These are phyloP conservation scores for Drosophila seclusa DNA, from an alignment of 2,888 invertebrate genomes.

Conservation along the genomic window DNA sequence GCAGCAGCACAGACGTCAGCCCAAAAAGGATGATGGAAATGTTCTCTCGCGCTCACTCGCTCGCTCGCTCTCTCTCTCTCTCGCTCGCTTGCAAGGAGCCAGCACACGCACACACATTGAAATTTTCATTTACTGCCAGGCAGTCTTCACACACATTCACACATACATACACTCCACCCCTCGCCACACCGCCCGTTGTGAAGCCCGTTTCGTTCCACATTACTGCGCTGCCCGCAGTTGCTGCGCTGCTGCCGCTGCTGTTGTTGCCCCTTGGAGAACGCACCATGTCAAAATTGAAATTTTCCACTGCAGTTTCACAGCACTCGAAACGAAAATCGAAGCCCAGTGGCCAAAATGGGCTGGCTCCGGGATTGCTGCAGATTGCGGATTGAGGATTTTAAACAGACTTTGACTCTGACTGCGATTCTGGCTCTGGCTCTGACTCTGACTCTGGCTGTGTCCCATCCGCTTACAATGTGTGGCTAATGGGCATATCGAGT, in stretches of 20 bases:
- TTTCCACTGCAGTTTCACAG: conserved; percentile 70
- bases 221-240: conserved; percentile 58
- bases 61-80: conserved; percentile 1
- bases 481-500: conserved; percentile 62
- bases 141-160: conserved; percentile 7
- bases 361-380: conserved; percentile 20
- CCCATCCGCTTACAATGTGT: conserved; percentile 47
- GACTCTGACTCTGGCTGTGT: background rate
- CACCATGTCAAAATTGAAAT: conserved; percentile 75
- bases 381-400: conserved; percentile 9
- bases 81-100: conserved; percentile 5
- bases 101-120: conserved; percentile 3
- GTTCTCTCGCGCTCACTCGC: conserved; percentile 41
- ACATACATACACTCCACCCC: conserved; percentile 3
- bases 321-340: conserved; percentile 67
- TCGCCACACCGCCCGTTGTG: conserved; percentile 61
- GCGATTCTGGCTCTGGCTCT: background rate
- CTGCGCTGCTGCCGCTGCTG: conserved; percentile 37
- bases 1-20: conserved; percentile 32
- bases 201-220: conserved; percentile 67
- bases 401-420: background rate
- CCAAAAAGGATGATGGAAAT: conserved; percentile 69
- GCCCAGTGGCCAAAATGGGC: conserved; percentile 60
- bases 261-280: conserved; percentile 55
- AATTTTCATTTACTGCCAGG: conserved; percentile 19